phyloP scores from a whole-genome alignment of 2,113 vertebrate species.

The Sardina pilchardus region DNA sequence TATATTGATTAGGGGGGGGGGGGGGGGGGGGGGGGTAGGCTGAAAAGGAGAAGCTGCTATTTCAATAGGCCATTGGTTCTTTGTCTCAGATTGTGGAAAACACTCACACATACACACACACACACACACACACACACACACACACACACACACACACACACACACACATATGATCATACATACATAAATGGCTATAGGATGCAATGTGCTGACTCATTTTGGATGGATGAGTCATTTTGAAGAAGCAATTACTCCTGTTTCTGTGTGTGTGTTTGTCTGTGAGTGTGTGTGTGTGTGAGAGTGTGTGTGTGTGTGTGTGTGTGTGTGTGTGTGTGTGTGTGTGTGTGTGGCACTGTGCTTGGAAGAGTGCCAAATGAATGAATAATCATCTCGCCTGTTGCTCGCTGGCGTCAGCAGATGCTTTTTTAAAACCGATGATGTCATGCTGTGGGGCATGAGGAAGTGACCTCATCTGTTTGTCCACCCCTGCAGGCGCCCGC shows the following conservation, averaged over 20 bases:
- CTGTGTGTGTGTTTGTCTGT: neutral
- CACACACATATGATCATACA: neutral
- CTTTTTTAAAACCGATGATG: neutral
- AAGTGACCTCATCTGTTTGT: neutral
- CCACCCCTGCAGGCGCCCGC: conserved; percentile 29
- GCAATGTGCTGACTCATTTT: neutral
- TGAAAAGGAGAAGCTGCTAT: too few species aligned
- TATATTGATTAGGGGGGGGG: too few species aligned
- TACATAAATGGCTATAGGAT: neutral
- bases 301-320: neutral
- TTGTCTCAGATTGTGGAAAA: too few species aligned
- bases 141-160: neutral
- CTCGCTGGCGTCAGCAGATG: neutral
- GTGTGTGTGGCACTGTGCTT: neutral
- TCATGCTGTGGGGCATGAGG: neutral
- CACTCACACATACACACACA: neutral
- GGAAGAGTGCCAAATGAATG: neutral
- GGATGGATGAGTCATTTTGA: neutral
- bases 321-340: neutral
- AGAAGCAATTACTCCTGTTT: neutral
- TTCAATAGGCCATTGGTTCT: too few species aligned
- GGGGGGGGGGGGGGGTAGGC: too few species aligned
- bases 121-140: neutral
- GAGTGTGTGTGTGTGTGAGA: neutral
- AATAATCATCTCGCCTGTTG: neutral